Conservation (phyloP, 2,113 vertebrate species). For the Lophura nycthemera region DNA sequence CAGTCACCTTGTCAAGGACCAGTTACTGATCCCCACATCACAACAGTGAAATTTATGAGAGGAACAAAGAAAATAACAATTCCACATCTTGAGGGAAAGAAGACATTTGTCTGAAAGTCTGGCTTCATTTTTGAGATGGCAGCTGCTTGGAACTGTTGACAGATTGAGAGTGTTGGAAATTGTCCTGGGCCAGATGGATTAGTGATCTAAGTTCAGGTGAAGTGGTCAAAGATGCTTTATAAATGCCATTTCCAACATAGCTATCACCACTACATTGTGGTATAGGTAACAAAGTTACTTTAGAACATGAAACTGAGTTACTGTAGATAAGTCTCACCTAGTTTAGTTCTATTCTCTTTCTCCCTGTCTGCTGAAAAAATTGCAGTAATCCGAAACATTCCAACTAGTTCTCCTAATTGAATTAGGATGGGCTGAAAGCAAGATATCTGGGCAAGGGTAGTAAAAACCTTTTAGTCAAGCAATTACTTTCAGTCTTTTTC, state of each 20-base stretch:
- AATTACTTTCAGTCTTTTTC: neutral
- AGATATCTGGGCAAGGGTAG: neutral
- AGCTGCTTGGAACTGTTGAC: constrained; percentile 53
- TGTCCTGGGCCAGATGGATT: constrained; percentile 15
- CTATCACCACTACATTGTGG: neutral
- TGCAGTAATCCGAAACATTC: constrained; percentile 9
- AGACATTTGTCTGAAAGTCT: neutral
- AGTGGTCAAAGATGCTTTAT: constrained; percentile 40
- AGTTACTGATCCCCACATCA: neutral
- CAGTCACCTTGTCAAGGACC: constrained; percentile 21
- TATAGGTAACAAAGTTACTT: constrained; percentile 26
- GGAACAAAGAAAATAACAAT: neutral
- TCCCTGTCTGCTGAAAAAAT: neutral
- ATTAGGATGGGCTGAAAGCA: constrained; percentile 14
- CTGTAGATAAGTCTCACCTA: neutral
- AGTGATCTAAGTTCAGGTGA: constrained; percentile 30
- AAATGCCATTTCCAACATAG: constrained; percentile 22
- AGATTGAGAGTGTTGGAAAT: constrained; percentile 43
- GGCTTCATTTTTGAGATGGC: constrained; percentile 45
- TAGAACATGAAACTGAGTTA: constrained; percentile 9
- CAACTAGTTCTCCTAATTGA: neutral
- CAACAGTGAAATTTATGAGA: constrained; percentile 13
- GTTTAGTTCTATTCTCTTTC: neutral
- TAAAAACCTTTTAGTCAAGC: neutral
- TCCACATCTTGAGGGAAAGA: neutral